Evolutionary conservation across 2,797 vertebrate species (phyloP).

Genomic region (Ceryle rudis): DNA sequence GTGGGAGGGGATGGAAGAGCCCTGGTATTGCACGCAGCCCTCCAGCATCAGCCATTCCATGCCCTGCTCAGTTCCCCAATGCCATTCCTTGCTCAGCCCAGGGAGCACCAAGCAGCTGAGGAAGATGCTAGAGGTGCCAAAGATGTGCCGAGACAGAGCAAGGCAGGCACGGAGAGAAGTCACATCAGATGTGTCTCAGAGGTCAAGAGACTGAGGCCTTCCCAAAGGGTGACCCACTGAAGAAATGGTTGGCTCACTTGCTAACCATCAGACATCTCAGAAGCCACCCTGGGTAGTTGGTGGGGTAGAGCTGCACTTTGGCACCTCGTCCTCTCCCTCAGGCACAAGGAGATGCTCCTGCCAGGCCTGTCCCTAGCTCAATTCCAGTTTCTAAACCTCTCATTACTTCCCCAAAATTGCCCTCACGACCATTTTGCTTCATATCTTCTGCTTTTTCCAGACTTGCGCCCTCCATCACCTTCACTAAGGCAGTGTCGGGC

Average conservation of each 20-base stretch:
- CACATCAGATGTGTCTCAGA: neutral
- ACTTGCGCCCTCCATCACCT: neutral
- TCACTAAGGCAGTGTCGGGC: accelerated
- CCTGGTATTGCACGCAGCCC: neutral
- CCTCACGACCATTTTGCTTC: neutral
- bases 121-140: neutral
- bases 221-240: neutral
- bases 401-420: neutral
- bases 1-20: neutral
- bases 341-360: neutral
- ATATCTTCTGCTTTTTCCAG: neutral
- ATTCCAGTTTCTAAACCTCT: neutral
- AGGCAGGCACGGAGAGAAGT: neutral
- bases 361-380: neutral
- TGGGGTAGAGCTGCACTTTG: neutral
- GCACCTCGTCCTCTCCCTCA: neutral
- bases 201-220: neutral
- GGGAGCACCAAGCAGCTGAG: neutral
- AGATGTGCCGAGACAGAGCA: neutral
- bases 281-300: neutral
- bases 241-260: accelerated
- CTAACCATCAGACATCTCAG: accelerated
- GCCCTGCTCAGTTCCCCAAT: no score
- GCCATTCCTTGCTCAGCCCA: neutral
- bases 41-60: neutral